phyloP scores from a whole-genome alignment of 2,888 invertebrate species.

The Orthonevra nobilis region DNA sequence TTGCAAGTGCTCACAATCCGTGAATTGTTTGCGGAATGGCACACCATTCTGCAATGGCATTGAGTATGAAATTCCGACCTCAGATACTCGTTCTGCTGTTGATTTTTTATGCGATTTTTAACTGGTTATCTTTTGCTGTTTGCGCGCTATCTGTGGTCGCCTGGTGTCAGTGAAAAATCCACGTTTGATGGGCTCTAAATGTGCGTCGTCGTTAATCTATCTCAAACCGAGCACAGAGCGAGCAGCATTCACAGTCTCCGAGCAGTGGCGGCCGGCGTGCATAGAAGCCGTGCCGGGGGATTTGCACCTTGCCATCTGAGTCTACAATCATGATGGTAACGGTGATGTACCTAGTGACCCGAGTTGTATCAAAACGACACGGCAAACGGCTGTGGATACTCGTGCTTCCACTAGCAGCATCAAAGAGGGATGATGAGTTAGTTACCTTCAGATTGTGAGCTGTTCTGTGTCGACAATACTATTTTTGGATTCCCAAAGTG shows the following conservation, averaged over 20 bases:
- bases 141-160: too few species aligned
- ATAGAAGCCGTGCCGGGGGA: slow-evolving; percentile 10
- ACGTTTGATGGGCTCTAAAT: slow-evolving; percentile 8
- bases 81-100: neutral
- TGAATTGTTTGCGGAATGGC: slow-evolving; percentile 11
- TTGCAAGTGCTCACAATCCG: neutral
- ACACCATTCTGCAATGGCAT: slow-evolving; percentile 27
- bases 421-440: slow-evolving; percentile 10
- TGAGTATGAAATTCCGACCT: slow-evolving; percentile 30
- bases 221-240: neutral
- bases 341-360: neutral
- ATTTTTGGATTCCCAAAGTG: neutral
- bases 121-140: too few species aligned
- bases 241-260: neutral
- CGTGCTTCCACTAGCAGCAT: too few species aligned
- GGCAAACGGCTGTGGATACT: slow-evolving; percentile 2
- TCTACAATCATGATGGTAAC: neutral
- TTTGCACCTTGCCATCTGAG: slow-evolving; percentile 18
- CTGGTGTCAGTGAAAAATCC: slow-evolving; percentile 1
- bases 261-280: slow-evolving; percentile 12
- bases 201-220: slow-evolving; percentile 18
- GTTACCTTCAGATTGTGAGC: neutral
- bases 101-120: neutral
- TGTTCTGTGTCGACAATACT: neutral
- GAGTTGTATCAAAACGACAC: neutral